Conservation (phyloP, 2,113 vertebrate species). For the Pituophis catenifer region DNA sequence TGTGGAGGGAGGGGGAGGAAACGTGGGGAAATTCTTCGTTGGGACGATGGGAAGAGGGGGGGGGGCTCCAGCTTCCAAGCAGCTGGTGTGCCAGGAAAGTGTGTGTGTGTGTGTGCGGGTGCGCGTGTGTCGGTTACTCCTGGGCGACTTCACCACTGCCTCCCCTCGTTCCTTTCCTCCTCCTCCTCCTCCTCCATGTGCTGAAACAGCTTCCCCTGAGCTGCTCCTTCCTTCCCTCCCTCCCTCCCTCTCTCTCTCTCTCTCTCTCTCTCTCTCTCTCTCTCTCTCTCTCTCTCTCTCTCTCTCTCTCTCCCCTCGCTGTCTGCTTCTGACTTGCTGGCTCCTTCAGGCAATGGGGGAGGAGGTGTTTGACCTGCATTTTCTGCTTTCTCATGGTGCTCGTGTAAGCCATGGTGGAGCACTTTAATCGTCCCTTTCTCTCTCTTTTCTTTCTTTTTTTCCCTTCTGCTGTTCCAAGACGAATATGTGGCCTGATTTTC, state of each 20-base stretch:
- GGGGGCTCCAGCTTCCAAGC: constrained; percentile 24
- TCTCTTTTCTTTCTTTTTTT: neutral
- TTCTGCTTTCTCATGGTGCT: constrained; percentile 79
- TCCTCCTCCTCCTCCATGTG: constrained; percentile 13
- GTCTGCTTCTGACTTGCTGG: constrained; percentile 13
- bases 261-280: neutral
- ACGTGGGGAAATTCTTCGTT: constrained; percentile 49
- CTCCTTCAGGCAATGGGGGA: constrained; percentile 49
- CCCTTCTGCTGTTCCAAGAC: constrained; percentile 20
- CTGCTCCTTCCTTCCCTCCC: constrained; percentile 4
- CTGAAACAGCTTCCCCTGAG: constrained; percentile 48
- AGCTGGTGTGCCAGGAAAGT: constrained; percentile 4
- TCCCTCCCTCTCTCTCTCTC: neutral
- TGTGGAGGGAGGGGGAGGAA: neutral
- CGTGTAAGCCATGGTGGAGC: constrained; percentile 50
- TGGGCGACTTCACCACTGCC: constrained; percentile 18
- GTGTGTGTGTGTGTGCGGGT: constrained; percentile 18
- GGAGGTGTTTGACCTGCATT: constrained; percentile 72
- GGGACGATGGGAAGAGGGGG: constrained; percentile 13
- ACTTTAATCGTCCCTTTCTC: constrained; percentile 40
- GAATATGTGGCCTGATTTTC: constrained; percentile 26
- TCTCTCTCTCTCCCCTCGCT: neutral
- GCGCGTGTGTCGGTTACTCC: neutral
- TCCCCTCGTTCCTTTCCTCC: neutral
- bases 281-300: neutral